Percentiles rank a stretch among this genome's conserved stretches.
Conservation (phyloP, 2,113 vertebrate genomes). For the Tenrec ecaudatus region DNA sequence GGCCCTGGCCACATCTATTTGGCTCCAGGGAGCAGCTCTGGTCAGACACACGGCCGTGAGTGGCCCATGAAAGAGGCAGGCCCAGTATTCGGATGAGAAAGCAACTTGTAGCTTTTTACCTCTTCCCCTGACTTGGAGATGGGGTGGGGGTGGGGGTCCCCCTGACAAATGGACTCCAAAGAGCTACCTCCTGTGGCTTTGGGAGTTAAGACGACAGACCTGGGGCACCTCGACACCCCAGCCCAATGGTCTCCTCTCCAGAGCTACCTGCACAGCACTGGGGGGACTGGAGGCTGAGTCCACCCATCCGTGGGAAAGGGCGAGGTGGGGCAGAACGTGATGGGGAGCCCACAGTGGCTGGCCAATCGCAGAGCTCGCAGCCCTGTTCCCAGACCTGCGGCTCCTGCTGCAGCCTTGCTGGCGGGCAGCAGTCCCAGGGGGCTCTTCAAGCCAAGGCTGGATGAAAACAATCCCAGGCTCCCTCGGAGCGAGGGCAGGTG, state of each 20-base stretch:
- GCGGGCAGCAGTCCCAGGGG: conserved; percentile 42
- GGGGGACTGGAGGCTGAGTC: background rate
- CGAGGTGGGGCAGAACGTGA: background rate
- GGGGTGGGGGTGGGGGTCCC: too few relatives aligned
- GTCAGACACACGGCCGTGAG: too few relatives aligned
- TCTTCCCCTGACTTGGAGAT: background rate
- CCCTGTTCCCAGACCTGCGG: conserved; percentile 56
- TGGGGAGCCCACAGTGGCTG: background rate
- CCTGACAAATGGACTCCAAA: background rate
- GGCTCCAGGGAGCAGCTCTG: background rate
- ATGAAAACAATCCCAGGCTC: conserved; percentile 66
- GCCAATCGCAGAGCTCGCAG: background rate
- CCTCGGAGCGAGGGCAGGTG: conserved; percentile 42
- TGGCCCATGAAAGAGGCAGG: background rate
- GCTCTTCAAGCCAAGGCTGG: conserved; percentile 22
- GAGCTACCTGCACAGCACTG: background rate
- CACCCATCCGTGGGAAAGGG: conserved; percentile 15
- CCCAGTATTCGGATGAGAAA: background rate
- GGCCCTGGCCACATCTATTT: too few relatives aligned
- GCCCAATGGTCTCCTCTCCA: background rate
- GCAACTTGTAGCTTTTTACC: background rate
- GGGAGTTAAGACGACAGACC: background rate
- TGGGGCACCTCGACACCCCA: background rate
- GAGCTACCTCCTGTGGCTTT: background rate
- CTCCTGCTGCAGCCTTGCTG: conserved; percentile 12